Evolutionary conservation across 2,113 vertebrate genomes (phyloP).

Genomic region (Galemys pyrenaicus): DNA sequence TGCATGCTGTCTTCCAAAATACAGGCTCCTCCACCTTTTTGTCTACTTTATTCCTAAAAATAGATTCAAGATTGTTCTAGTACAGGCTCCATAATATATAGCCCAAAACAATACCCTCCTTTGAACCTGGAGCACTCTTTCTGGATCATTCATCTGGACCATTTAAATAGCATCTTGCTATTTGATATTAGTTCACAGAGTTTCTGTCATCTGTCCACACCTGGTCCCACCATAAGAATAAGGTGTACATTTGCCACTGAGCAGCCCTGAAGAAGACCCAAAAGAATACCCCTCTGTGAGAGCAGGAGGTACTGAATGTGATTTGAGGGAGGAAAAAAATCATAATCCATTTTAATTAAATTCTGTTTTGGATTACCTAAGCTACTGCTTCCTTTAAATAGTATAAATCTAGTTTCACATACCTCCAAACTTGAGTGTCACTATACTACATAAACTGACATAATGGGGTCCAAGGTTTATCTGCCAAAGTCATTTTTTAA

Average conservation of each 20-base stretch:
- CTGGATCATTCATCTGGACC: background rate
- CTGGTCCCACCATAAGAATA: background rate
- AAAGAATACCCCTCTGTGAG: background rate
- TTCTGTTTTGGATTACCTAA: background rate
- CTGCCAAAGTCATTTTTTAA: background rate
- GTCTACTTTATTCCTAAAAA: conserved; percentile 26
- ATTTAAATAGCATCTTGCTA: background rate
- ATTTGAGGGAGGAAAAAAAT: background rate
- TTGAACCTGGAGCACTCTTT: background rate
- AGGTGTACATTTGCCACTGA: background rate
- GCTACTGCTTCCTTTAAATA: background rate
- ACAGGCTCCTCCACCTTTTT: background rate
- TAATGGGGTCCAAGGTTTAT: background rate
- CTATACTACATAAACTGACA: background rate
- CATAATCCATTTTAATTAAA: background rate
- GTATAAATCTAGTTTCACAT: background rate
- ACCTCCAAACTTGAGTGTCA: background rate
- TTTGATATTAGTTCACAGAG: background rate
- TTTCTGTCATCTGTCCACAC: background rate
- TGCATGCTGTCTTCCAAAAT: background rate
- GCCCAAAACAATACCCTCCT: background rate
- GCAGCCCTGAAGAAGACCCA: background rate
- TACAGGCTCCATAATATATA: background rate
- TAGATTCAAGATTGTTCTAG: background rate
- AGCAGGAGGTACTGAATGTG: background rate